A percentile compares a stretch with the other conserved stretches of the same genome.
Evolutionary conservation across 2,888 invertebrate species (phyloP).

Genomic region (Bombyx huttoni): DNA sequence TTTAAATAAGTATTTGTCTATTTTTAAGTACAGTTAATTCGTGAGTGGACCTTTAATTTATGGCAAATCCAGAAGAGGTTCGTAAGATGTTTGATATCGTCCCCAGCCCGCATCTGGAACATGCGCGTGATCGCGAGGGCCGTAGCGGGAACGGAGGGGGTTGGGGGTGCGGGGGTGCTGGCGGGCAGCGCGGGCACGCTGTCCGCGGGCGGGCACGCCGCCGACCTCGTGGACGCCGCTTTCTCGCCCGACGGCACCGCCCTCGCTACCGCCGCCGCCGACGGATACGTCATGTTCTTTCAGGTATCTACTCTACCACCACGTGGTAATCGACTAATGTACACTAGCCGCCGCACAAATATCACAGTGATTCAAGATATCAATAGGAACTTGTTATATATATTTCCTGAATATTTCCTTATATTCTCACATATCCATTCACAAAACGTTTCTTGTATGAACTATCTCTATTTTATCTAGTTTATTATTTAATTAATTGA

Average conservation of each 20-base stretch:
- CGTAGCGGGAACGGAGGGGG: conserved; percentile 9
- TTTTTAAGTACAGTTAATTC: too few relatives aligned
- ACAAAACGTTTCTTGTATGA: too few relatives aligned
- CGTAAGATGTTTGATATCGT: not conserved
- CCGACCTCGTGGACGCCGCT: conserved; percentile 82
- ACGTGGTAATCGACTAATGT: too few relatives aligned
- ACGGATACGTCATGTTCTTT: conserved; percentile 94
- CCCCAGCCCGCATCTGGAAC: conserved; percentile 49
- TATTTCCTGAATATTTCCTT: too few relatives aligned
- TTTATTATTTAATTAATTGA: too few relatives aligned
- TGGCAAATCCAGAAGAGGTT: too few relatives aligned
- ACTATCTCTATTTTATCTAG: too few relatives aligned
- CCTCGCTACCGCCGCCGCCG: conserved; percentile 89
- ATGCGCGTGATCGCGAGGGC: conserved; percentile 19
- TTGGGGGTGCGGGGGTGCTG: conserved; percentile 11
- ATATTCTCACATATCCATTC: too few relatives aligned
- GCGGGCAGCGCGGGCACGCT: conserved; percentile 20
- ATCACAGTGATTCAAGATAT: too few relatives aligned
- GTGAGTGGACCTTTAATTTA: too few relatives aligned
- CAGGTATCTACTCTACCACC: conserved; percentile 69
- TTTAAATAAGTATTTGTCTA: too few relatives aligned
- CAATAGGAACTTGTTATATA: too few relatives aligned
- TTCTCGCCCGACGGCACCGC: conserved; percentile 97
- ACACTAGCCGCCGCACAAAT: not conserved
- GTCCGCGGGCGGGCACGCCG: conserved; percentile 33